phyloP scores from a whole-genome alignment of 2,797 vertebrate genomes.

The Microhierax caerulescens region DNA sequence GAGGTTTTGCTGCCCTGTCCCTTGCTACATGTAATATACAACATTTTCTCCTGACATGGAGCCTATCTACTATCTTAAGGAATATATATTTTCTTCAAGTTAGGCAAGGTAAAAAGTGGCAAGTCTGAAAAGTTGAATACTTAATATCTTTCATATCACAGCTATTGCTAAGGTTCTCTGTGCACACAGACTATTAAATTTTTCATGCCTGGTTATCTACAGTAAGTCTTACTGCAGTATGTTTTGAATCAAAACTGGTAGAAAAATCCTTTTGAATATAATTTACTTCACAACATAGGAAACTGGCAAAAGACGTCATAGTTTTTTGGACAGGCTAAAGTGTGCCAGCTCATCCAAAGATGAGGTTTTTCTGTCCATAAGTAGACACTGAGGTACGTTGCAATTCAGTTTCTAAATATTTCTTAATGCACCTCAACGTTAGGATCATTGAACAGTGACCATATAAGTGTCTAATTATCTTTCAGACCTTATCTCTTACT shows the following conservation, averaged over 20 bases:
- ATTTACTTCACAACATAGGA: not conserved
- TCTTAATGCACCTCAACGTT: not conserved
- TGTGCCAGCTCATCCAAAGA: not conserved
- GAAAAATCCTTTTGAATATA: not conserved
- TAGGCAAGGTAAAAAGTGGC: not conserved
- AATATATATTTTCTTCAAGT: not conserved
- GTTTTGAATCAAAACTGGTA: not conserved
- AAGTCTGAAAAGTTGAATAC: not conserved
- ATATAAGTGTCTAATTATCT: not conserved
- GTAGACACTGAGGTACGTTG: not conserved
- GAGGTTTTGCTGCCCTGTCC: not conserved
- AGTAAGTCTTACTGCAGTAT: not conserved
- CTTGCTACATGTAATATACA: not conserved
- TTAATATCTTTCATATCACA: not conserved
- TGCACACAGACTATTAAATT: not conserved
- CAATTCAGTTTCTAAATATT: not conserved
- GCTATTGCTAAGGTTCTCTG: not conserved
- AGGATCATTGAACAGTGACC: not conserved
- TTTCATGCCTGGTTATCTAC: not conserved
- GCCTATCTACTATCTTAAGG: not conserved
- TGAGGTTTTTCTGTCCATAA: not conserved
- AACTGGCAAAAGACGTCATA: not conserved
- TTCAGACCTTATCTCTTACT: not conserved
- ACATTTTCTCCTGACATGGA: accelerated
- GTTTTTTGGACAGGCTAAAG: not conserved